Conservation (phyloP, 2,113 vertebrate genomes). For the Chrysochloris asiatica region DNA sequence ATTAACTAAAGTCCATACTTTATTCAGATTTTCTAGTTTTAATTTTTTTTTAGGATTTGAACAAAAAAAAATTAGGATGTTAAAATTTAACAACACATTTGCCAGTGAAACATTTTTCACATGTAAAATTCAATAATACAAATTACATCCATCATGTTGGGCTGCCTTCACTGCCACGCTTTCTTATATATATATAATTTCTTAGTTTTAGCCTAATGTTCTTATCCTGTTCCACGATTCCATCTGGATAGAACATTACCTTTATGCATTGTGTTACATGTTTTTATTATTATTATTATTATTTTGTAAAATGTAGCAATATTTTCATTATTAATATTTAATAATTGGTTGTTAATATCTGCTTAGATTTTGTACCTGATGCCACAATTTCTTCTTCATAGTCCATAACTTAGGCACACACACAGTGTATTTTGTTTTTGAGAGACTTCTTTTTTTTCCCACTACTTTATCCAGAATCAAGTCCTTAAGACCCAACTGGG, state of each 20-base stretch:
- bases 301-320: constrained; percentile 22
- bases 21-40: not conserved
- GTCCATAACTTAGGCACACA: not conserved
- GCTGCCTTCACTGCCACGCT: not conserved
- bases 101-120: no score
- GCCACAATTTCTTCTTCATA: not conserved
- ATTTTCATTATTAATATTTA: not conserved
- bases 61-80: no score
- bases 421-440: not conserved
- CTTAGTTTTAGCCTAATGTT: not conserved
- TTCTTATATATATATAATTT: not conserved
- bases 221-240: not conserved
- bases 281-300: not conserved
- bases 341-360: not conserved
- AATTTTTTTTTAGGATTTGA: not conserved
- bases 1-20: not conserved
- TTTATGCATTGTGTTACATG: not conserved
- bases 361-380: constrained; percentile 1
- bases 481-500: not conserved
- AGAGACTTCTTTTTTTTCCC: not conserved
- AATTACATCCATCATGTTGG: not conserved
- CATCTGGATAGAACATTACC: not conserved
- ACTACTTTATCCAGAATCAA: not conserved
- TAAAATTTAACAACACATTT: no score
- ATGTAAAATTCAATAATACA: not conserved